Evolutionary conservation across 2,797 vertebrate species (phyloP).

Genomic region (Geotrypetes seraphini): DNA sequence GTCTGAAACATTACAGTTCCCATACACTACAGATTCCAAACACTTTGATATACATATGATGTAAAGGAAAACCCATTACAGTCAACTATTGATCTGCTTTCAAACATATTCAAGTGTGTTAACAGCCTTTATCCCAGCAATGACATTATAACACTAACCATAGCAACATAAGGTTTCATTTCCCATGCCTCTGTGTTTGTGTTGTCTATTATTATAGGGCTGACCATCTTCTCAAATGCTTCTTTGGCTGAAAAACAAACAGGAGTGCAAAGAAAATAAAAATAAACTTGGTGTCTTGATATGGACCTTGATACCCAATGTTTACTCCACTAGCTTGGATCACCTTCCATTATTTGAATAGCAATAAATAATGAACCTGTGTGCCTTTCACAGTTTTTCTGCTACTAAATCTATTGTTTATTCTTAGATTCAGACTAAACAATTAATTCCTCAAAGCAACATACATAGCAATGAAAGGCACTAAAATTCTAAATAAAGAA

Average conservation of each 20-base stretch:
- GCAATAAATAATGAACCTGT: too few species aligned
- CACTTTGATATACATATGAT: too few species aligned
- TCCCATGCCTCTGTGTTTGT: slow-evolving; percentile 95
- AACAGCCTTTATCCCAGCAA: neutral
- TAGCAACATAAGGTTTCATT: slow-evolving; percentile 89
- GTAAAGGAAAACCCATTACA: too few species aligned
- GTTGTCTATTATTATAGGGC: slow-evolving; percentile 94
- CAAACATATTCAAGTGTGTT: neutral
- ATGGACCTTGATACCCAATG: neutral
- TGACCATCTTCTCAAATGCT: slow-evolving; percentile 71
- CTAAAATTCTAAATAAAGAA: slow-evolving; percentile 16
- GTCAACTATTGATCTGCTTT: too few species aligned
- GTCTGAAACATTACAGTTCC: too few species aligned
- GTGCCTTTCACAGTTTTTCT: neutral
- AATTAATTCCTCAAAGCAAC: neutral
- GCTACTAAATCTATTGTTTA: neutral
- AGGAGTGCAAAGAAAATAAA: neutral
- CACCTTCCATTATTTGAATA: too few species aligned
- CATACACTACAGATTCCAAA: too few species aligned
- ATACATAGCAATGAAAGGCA: neutral
- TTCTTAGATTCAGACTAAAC: neutral
- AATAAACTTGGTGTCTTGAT: neutral
- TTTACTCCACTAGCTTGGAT: neutral
- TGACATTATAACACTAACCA: slow-evolving; percentile 65
- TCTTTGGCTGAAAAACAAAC: slow-evolving; percentile 74